Conservation (phyloP, 1,140 invertebrate species). For the Halictus rubicundus region DNA sequence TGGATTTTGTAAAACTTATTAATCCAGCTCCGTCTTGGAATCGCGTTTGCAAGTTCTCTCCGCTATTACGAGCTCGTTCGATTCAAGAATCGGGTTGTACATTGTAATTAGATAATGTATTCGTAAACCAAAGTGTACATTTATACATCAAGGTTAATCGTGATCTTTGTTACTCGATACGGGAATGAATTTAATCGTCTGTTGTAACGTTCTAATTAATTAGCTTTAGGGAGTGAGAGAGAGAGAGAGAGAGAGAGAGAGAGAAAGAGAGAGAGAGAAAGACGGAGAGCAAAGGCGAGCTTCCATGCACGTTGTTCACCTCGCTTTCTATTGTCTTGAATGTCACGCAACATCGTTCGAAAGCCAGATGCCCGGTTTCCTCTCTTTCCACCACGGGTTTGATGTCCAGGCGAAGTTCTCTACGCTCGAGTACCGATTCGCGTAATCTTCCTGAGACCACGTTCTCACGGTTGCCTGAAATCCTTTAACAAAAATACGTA, state of each 20-base stretch:
- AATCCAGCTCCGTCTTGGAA: slow-evolving; percentile 11
- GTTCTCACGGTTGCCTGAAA: background rate
- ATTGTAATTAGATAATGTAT: slow-evolving; percentile 24
- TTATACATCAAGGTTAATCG: slow-evolving; percentile 19
- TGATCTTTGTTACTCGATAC: slow-evolving; percentile 20
- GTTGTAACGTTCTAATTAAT: slow-evolving; percentile 17
- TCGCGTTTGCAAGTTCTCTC: slow-evolving; percentile 8
- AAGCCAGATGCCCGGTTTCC: background rate
- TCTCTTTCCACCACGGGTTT: background rate
- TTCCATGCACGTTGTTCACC: background rate
- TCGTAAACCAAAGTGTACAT: slow-evolving; percentile 25
- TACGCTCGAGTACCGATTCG: background rate
- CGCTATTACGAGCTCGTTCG: background rate
- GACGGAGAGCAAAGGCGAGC: no score
- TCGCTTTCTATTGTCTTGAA: slow-evolving; percentile 3
- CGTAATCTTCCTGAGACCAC: background rate
- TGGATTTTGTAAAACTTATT: no score
- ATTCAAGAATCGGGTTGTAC: background rate
- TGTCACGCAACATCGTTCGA: background rate
- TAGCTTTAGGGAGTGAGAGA: background rate
- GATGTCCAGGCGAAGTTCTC: background rate
- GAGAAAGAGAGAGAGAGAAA: no score
- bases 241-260: background rate
- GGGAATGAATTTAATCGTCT: slow-evolving; percentile 17
- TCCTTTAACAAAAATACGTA: background rate